Evolutionary conservation across 2,888 invertebrate genomes (phyloP).

Genomic region (Eutolmus rufibarbis): DNA sequence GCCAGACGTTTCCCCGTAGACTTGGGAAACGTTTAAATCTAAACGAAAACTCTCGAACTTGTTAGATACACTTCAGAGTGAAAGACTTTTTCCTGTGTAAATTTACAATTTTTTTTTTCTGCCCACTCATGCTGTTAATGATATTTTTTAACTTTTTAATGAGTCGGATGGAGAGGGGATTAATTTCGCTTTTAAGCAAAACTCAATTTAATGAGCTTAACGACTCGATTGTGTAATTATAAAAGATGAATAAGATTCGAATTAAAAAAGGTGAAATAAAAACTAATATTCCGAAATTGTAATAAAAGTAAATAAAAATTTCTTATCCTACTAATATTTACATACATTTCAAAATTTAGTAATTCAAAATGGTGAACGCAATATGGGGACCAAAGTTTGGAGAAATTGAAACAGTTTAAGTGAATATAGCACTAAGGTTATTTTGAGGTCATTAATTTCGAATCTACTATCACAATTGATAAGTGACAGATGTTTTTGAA

Average conservation of each 20-base stretch:
- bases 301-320: too few relatives aligned
- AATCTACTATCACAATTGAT: too few relatives aligned
- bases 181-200: not conserved
- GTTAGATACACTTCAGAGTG: not conserved
- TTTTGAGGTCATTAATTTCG: too few relatives aligned
- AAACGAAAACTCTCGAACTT: not conserved
- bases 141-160: not conserved
- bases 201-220: not conserved
- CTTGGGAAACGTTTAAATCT: not conserved
- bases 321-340: too few relatives aligned
- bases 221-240: not conserved
- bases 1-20: not conserved
- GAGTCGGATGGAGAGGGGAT: not conserved
- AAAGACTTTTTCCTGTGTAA: not conserved
- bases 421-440: too few relatives aligned
- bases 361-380: too few relatives aligned
- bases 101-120: not conserved
- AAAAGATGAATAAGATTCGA: not conserved
- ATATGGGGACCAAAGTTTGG: too few relatives aligned
- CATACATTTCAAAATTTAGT: too few relatives aligned
- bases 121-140: not conserved
- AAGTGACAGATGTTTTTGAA: too few relatives aligned
- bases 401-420: too few relatives aligned
- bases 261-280: not conserved
- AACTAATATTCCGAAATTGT: not conserved